phyloP scores from a whole-genome alignment of 2,888 invertebrate species.

The Sussaba pulchella region DNA sequence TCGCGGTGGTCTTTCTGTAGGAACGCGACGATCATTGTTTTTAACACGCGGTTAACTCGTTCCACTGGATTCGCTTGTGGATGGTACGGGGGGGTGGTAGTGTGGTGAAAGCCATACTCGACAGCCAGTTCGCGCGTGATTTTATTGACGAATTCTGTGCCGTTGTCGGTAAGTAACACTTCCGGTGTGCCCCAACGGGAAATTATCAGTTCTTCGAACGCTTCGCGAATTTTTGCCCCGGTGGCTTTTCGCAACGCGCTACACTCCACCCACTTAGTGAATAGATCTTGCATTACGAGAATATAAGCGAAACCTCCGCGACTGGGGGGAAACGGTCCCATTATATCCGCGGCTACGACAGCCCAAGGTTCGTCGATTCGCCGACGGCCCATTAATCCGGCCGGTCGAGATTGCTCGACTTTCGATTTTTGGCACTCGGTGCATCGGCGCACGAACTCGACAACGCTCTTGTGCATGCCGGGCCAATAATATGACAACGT shows the following conservation, averaged over 20 bases:
- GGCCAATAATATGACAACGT: constrained; percentile 67
- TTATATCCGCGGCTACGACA: too few relatives aligned
- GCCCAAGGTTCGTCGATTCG: constrained; percentile 45
- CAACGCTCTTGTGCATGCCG: constrained; percentile 59
- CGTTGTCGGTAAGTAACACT: not conserved
- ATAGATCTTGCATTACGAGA: not conserved
- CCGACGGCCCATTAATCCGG: constrained; percentile 59
- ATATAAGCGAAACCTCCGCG: too few relatives aligned
- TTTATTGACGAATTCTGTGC: constrained; percentile 1
- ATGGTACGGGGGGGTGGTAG: not conserved
- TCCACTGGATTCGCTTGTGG: not conserved
- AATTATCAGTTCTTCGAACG: not conserved
- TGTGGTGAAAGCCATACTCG: not conserved
- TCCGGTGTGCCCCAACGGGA: not conserved
- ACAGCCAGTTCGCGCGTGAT: not conserved
- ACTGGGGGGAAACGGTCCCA: too few relatives aligned
- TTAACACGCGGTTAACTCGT: not conserved
- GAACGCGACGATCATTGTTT: too few relatives aligned
- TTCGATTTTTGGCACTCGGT: constrained; percentile 64
- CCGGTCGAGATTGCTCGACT: constrained; percentile 25
- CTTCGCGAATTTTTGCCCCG: not conserved
- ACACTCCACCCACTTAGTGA: not conserved
- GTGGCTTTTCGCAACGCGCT: not conserved
- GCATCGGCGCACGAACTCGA: constrained; percentile 64
- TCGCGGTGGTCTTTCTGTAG: constrained; percentile 53